Percentiles rank a stretch among this genome's conserved stretches.
These are phyloP conservation scores for Smittia aterrima DNA, from an alignment of 2,888 invertebrate species.

Conservation along the genomic window DNA sequence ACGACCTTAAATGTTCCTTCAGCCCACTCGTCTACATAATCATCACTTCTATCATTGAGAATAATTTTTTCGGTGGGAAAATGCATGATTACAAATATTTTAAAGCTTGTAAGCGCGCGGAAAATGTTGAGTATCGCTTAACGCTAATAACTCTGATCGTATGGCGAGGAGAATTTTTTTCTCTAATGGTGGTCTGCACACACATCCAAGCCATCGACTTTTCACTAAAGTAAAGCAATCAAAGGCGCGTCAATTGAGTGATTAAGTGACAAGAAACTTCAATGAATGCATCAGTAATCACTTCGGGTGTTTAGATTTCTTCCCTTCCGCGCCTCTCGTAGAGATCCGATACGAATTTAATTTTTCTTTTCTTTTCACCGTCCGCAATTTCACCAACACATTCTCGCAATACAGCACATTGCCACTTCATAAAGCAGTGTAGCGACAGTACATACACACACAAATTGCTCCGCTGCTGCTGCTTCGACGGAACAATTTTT, in stretches of 20 bases:
- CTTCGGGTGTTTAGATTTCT: neutral
- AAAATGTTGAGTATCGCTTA: neutral
- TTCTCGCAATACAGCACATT: neutral
- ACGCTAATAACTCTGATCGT: neutral
- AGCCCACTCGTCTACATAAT: too few species aligned
- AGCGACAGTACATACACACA: slow-evolving; percentile 16
- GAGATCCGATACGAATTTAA: slow-evolving; percentile 10
- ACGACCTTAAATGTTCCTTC: too few species aligned
- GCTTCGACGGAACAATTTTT: slow-evolving; percentile 28
- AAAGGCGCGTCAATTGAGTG: neutral
- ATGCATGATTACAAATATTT: too few species aligned
- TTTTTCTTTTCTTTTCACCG: slow-evolving; percentile 13
- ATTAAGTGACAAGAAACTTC: neutral
- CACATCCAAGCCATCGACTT: neutral
- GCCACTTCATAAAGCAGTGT: neutral
- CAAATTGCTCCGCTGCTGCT: slow-evolving; percentile 21
- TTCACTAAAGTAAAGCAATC: neutral
- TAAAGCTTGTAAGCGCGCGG: neutral
- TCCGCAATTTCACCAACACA: slow-evolving; percentile 22
- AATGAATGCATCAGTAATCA: neutral
- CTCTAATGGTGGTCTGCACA: slow-evolving; percentile 7
- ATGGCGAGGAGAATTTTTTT: neutral
- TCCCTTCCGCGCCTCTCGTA: neutral
- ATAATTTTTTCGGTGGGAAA: too few species aligned
- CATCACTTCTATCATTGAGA: too few species aligned